These are phyloP conservation scores for Leptocoma aspasia DNA, from an alignment of 2,113 vertebrate genomes.

Conservation along the genomic window DNA sequence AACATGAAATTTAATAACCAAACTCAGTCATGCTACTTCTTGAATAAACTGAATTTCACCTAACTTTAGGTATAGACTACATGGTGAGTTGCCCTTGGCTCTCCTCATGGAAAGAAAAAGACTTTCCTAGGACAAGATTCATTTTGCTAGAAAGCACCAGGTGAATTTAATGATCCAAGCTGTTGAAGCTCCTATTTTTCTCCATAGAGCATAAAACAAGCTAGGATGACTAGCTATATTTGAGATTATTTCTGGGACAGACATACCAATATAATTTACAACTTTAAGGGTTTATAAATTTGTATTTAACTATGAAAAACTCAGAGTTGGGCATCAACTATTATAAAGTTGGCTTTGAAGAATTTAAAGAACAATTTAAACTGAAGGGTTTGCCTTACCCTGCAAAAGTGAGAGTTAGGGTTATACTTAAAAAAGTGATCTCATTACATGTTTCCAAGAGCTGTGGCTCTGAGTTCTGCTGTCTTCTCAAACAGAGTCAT, in stretches of 20 bases:
- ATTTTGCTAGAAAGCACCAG: neutral
- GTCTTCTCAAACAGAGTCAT: neutral
- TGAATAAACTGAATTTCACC: neutral
- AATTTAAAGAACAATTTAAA: neutral
- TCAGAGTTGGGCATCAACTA: neutral
- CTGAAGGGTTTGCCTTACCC: neutral
- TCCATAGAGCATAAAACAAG: neutral
- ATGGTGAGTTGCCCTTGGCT: neutral
- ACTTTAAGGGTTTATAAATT: neutral
- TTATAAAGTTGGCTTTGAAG: neutral
- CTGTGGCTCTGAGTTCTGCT: neutral
- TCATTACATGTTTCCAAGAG: neutral
- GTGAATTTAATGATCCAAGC: neutral
- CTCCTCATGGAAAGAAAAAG: neutral
- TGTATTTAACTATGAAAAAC: neutral
- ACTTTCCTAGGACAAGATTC: neutral
- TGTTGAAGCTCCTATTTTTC: neutral
- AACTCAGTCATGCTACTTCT: neutral
- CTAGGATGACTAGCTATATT: neutral
- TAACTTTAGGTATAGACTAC: neutral
- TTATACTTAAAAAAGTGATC: neutral
- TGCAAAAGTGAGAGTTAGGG: neutral
- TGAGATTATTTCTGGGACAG: neutral
- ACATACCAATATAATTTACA: neutral
- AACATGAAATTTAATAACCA: neutral